phyloP scores from a whole-genome alignment of 2,797 vertebrate genomes.

The Natrix natrix region DNA sequence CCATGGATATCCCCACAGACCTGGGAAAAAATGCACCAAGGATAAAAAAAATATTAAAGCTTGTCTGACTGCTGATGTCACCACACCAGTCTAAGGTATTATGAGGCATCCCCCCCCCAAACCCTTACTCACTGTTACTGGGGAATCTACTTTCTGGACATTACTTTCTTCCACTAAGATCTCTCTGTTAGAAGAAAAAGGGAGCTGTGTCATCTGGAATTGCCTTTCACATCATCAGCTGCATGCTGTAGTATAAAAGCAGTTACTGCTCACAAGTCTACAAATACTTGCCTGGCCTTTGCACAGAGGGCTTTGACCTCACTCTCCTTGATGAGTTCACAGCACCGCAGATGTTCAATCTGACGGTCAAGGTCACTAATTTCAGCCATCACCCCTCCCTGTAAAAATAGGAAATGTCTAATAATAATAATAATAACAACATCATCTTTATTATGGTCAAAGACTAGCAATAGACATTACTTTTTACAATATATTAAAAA shows the following conservation, averaged over 20 bases:
- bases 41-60: not conserved
- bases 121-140: conserved; percentile 85
- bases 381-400: conserved; percentile 80
- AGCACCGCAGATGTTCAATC: conserved; percentile 92
- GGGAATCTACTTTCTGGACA: conserved; percentile 92
- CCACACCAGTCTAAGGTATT: no score
- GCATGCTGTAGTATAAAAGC: not conserved
- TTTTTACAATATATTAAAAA: no score
- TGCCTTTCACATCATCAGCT: not conserved
- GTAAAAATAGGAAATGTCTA: not conserved
- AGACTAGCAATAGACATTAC: no score
- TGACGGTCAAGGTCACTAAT: conserved; percentile 94
- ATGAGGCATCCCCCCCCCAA: no score
- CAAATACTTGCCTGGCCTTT: conserved; percentile 84
- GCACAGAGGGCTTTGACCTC: conserved; percentile 95
- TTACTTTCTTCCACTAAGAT: conserved; percentile 96
- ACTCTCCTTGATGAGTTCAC: conserved; percentile 94
- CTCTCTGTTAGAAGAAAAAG: conserved; percentile 76
- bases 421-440: no score
- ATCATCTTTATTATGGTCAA: no score
- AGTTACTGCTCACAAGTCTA: not conserved
- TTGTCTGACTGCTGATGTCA: not conserved
- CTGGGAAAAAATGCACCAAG: conserved; percentile 58
- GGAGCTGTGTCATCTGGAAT: not conserved
- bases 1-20: conserved; percentile 95